Evolutionary conservation across 2,113 vertebrate species (phyloP), one percentile per base, ranked within the genome.

Genomic region (Motacilla alba): DNA sequence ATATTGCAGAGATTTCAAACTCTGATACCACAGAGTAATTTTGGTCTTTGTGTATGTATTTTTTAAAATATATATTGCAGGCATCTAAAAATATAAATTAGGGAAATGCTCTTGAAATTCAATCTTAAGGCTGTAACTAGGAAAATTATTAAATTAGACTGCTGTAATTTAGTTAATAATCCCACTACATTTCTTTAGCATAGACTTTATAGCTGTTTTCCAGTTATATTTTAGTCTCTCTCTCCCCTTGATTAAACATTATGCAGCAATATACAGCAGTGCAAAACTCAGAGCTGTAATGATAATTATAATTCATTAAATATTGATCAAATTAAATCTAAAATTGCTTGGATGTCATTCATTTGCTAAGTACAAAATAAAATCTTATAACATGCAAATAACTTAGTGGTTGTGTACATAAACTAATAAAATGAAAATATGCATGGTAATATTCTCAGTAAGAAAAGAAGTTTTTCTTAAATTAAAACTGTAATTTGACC

Each of bases 271-370:
- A 95, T 86, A 95, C 7, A 23, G 35, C 66, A 93, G 33, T 70
- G 68, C 56, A 76, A 92, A 93, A 72, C 73, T 83, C 77, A 27
- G 60, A 90, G 64, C 81, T 89, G 90, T 63, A 96, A 68, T 70
- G 81, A 80, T 93, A 92, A 97, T 96, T 96, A 95, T 79, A 91
- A 95, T 96, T 94, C 90, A 96, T 97, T 97, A 97, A 97, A 95
- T 96, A 97, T 94, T 96, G 94, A 96, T 97, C 60, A 95, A 96
- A 96, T 97, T 94, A 95, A 91, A 96, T 68, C 63, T 73, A 58
- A 83, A 86, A 91, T 81, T 88, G 68, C 81, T 86, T 74, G 64
- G 74, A 85, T 83, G 64, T 28, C 92, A 95, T 81, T 95, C 31
- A 55, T 92, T 93, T 94, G 46, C 72, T 78, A 94, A 87, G 77